Base-by-base conservation (phyloP, 2,888 invertebrate genomes). In the Heliconius erato region DNA sequence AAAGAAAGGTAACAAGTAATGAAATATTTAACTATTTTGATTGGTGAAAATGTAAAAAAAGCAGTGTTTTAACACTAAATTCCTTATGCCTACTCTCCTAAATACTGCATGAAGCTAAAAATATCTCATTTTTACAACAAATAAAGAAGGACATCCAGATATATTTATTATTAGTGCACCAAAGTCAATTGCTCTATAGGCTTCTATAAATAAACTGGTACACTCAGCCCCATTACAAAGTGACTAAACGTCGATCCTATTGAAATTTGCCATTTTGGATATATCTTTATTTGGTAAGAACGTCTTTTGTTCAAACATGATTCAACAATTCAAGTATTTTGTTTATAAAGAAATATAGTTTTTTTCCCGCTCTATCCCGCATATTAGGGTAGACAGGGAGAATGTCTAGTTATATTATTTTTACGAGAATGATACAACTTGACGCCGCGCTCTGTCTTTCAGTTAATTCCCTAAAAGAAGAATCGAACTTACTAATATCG, bases 211-310 rank as follows among this genome's bases (percentile, higher is more conserved):
- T 67, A 65, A 78, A 67, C 23, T n/a, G 23, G 78, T 63, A n/a
- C 40, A 72, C 28, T 54, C 63, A 40, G 11, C 23, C 65, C 67
- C 67, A 40, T 78, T 78, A 65, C 63, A 16, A 78, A 78, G 78
- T 78, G 78, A 78, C 78, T 78, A 65, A 78, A 76, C 54, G 35
- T 54, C 54, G 40, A 26, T 35, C 28, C 59, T 78, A 78, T 44
- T 67, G 67, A 67, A 28, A 67, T 78, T 67, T 35, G 19, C 76
- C 76, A 76, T 32, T 67, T 78, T 65, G 78, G 78, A 32, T 14
- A 44, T 65, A 44, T 6, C 63, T 44, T 35, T 19, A 78, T 78
- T 67, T 78, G 78, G 78, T 28, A 40, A 67, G 40, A 35, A 28
- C 44, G 67, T 2, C 67, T 78, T 67, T 78, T 78, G 35, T 78